Evolutionary conservation across 2,113 vertebrate species (phyloP).

Genomic region (Sorex araneus): DNA sequence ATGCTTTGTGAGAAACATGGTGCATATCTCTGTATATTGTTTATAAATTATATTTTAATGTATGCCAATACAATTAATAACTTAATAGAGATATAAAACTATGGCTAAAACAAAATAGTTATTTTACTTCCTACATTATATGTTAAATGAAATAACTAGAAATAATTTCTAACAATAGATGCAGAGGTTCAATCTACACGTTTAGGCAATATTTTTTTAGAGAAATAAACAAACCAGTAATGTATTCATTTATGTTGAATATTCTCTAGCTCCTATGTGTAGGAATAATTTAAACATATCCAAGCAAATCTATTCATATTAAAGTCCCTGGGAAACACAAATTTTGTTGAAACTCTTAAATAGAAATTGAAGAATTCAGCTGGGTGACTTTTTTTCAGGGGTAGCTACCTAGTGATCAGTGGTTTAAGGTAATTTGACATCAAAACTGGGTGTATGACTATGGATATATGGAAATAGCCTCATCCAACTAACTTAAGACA

Average conservation of each 20-base stretch:
- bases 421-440: conserved; percentile 2
- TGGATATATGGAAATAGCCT: neutral
- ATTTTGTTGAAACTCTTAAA: conserved; percentile 3
- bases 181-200: neutral
- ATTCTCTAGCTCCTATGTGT: neutral
- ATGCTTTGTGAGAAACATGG: neutral
- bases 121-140: neutral
- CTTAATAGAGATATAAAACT: neutral
- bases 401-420: neutral
- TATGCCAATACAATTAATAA: neutral
- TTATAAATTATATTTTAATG: neutral
- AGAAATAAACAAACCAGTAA: neutral
- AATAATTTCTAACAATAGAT: conserved; percentile 24
- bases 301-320: neutral
- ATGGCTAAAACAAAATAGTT: neutral
- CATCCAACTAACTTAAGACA: neutral
- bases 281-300: neutral
- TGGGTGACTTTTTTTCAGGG: neutral
- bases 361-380: neutral
- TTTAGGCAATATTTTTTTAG: conserved; percentile 39
- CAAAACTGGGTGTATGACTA: neutral
- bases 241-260: neutral
- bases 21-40: neutral
- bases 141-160: neutral
- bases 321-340: conserved; percentile 38